These are phyloP conservation scores for Carassius gibelio DNA, from an alignment of 2,113 vertebrate genomes.

Conservation along the genomic window DNA sequence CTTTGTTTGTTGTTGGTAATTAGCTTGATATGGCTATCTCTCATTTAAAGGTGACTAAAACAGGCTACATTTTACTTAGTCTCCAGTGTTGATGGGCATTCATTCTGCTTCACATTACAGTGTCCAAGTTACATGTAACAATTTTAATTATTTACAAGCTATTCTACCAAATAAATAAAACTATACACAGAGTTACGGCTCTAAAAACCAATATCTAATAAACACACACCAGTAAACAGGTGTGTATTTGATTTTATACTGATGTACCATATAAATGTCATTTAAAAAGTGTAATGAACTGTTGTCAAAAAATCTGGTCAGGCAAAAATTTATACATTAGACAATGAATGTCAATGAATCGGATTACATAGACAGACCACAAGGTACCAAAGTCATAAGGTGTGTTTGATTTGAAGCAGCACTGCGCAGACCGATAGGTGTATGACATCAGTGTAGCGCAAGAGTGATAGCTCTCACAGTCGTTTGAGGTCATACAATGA, in stretches of 20 bases:
- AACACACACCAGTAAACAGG: background rate
- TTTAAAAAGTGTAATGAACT: background rate
- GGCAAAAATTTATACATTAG: no score
- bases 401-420: no score
- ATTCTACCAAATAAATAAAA: background rate
- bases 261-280: background rate
- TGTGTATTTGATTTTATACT: background rate
- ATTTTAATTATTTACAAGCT: background rate
- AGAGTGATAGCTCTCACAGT: no score
- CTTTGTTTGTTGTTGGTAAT: slow-evolving; percentile 15
- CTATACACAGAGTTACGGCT: background rate
- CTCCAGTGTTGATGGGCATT: background rate
- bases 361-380: no score
- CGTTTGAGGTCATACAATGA: no score
- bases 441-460: no score
- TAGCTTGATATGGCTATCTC: background rate
- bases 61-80: background rate
- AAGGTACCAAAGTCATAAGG: no score
- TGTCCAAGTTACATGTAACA: background rate
- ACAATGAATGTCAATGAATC: no score
- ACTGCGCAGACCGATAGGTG: no score
- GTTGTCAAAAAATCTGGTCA: no score
- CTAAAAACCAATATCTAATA: background rate
- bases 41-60: background rate
- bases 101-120: background rate